Conservation (phyloP, 1,140 invertebrate species). For the Dreissena polymorpha region DNA sequence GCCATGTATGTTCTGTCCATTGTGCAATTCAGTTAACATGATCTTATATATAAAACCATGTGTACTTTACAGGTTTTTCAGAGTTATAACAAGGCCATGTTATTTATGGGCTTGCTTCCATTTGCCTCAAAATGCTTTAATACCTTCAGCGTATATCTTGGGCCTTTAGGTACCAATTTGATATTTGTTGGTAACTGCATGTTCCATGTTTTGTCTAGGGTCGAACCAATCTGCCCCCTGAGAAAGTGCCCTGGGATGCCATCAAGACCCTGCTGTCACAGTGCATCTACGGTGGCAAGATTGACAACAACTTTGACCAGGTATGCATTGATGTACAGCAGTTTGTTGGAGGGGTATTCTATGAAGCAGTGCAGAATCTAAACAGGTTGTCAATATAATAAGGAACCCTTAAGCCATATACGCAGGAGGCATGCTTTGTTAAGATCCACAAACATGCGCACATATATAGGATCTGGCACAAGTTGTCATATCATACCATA, state of each 20-base stretch:
- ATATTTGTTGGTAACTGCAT: conserved; percentile 5
- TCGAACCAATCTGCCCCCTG: conserved; percentile 97
- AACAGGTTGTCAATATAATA: too few relatives aligned
- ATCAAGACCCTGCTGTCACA: conserved; percentile 96
- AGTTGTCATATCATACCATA: too few relatives aligned
- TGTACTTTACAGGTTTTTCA: background rate
- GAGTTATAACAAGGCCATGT: background rate
- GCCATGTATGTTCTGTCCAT: too few relatives aligned
- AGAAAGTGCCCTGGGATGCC: conserved; percentile 99
- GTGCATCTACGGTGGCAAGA: conserved; percentile 99
- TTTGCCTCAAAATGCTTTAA: too few relatives aligned
- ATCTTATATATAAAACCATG: background rate
- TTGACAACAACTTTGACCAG: conserved; percentile 99
- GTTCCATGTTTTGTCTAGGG: conserved; percentile 82
- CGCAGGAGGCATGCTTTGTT: too few relatives aligned
- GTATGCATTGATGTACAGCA: conserved; percentile 60
- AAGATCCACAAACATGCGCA: too few relatives aligned
- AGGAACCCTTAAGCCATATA: too few relatives aligned
- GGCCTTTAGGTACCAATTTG: too few relatives aligned
- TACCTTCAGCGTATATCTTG: too few relatives aligned
- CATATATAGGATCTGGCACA: too few relatives aligned
- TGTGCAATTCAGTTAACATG: background rate
- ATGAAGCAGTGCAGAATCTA: too few relatives aligned
- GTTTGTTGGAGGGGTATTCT: too few relatives aligned
- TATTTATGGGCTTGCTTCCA: background rate